A percentile compares a stretch with the other conserved stretches of the same genome.
phyloP scores from a whole-genome alignment of 2,888 invertebrate genomes.

The Drosophila seclusa region DNA sequence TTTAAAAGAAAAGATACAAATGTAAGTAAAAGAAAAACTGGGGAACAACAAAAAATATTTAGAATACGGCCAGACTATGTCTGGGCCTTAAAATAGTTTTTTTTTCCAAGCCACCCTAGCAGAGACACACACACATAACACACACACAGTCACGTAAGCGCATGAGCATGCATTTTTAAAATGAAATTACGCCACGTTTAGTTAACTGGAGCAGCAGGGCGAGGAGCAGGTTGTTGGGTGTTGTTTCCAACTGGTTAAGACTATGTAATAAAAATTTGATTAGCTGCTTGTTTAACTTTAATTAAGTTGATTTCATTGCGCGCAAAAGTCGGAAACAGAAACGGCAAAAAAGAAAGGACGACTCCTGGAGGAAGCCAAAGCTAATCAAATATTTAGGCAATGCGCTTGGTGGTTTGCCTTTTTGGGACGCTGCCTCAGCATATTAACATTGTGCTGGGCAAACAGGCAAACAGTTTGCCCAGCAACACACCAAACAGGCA shows the following conservation, averaged over 20 bases:
- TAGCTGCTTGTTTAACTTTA: conserved; percentile 80
- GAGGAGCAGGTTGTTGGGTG: conserved; percentile 1
- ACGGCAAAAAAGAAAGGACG: background rate
- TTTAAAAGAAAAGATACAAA: background rate
- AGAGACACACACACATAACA: conserved; percentile 2
- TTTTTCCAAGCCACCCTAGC: conserved; percentile 15
- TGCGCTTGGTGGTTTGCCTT: conserved; percentile 38
- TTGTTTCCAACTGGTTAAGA: conserved; percentile 36
- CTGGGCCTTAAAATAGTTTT: conserved; percentile 28
- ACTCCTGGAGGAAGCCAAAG: conserved; percentile 25
- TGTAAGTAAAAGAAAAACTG: background rate
- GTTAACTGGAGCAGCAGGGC: conserved; percentile 41
- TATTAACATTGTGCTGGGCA: conserved; percentile 58
- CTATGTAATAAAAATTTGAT: conserved; percentile 74
- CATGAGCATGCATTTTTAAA: conserved; percentile 69
- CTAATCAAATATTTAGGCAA: conserved; percentile 70
- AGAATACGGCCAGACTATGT: conserved; percentile 23
- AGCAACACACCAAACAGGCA: conserved; percentile 44
- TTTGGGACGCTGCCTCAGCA: conserved; percentile 50
- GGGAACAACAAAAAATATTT: conserved; percentile 20
- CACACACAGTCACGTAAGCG: conserved; percentile 14
- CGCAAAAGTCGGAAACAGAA: conserved; percentile 23
- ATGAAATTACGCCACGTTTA: conserved; percentile 74
- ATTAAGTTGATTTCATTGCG: conserved; percentile 73
- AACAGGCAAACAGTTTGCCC: conserved; percentile 44